Base-by-base conservation (phyloP, 2,888 invertebrate species). In the Ceramica pisi region DNA sequence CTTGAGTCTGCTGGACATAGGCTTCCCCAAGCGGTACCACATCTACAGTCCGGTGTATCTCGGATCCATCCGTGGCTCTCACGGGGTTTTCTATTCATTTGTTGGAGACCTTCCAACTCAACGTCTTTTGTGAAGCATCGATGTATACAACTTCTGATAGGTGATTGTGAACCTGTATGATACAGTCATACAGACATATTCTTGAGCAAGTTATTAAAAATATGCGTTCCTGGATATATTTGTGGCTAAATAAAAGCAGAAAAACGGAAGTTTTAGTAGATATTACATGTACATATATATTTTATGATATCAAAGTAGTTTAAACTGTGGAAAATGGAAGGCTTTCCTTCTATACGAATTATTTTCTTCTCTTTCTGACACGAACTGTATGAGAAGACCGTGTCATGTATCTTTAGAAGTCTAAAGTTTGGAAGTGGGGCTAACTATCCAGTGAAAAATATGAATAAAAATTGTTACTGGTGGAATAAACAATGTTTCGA, bases 211-310 rank as follows among this genome's bases (percentile, higher is more conserved):
- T 16, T 19, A 55, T 14, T 19, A 41, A 35, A 35, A 1, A n/a
- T 16, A 16, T 68, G 14, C 35, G 9, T 1, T 1, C 21, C 23
- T 19, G 10, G 5, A 19, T 56, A 56, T 23, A 69, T 44, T 26
- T n/a, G 21, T 53, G 19, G 44, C 21, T 8, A 41, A n/a, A 41
- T 21, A n/a, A 46, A 41, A 23, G 26, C 38, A 55, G 21, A 23
- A 2, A 41, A 41, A 57, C n/a, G 1, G 6, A 59, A 10, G 1
- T 53, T 19, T 38, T n/a, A 63, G 50, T 59, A 53, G 9, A 26
- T 14, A 14, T 53, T 51, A 26, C 16, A 8, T 63, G 48, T 63
- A 72, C 16, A 73, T 44, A 44, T 35, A 61, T 72, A 48, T 56
- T 23, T 48, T 71, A 48, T 61, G 26, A 62, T 38, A 57, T 41